phyloP scores from a whole-genome alignment of 2,888 invertebrate species.

The Chamaedrilus cognettii region DNA sequence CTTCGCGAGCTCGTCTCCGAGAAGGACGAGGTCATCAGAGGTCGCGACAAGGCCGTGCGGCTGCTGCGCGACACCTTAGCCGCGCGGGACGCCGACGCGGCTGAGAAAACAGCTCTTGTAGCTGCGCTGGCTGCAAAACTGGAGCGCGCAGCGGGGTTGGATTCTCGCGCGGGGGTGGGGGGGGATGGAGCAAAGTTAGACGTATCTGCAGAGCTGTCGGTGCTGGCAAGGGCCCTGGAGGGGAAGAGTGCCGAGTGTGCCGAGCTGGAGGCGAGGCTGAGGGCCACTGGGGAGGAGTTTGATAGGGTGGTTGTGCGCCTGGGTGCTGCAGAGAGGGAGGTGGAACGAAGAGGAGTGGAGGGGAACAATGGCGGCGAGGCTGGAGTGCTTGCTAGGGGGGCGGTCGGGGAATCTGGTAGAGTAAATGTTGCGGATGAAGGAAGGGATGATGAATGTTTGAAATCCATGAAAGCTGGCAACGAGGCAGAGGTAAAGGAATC shows the following conservation, averaged over 20 bases:
- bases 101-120: slow-evolving; percentile 45
- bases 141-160: slow-evolving; percentile 46
- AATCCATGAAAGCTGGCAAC: no score
- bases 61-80: slow-evolving; percentile 51
- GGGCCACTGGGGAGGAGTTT: not conserved
- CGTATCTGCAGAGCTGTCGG: not conserved
- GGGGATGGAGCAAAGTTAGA: not conserved
- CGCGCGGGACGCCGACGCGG: slow-evolving; percentile 47
- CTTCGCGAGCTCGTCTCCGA: slow-evolving; percentile 78
- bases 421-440: no score
- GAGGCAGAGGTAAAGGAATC: no score
- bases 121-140: slow-evolving; percentile 49
- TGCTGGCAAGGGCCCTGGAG: not conserved
- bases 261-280: not conserved
- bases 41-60: slow-evolving; percentile 73
- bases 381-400: no score
- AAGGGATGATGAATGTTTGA: no score
- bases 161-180: slow-evolving; percentile 12
- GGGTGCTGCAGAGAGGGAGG: not conserved
- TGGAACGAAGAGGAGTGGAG: no score
- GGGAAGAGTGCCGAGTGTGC: not conserved
- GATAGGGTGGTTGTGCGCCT: not conserved
- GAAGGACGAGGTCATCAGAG: slow-evolving; percentile 80
- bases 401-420: no score
- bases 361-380: no score